Evolutionary conservation across 2,888 invertebrate species (phyloP), one percentile per base, ranked within the genome.

Genomic region (Coenonympha arcania): DNA sequence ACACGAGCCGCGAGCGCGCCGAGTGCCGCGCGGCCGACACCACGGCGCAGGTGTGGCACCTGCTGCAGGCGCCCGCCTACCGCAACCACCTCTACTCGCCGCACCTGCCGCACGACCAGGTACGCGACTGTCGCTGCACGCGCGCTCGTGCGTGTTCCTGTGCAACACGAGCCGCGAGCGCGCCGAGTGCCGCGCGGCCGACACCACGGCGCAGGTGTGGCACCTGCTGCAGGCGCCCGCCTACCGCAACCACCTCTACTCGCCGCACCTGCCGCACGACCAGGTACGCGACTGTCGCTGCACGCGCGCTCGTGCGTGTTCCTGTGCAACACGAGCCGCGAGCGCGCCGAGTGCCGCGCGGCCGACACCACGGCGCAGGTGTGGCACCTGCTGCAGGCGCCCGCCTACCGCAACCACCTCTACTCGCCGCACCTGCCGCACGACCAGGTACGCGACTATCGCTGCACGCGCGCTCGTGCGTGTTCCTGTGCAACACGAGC

Each of bases 191-290:
- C 89, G 91, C 48, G 89, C 91, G 53, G 80, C 86, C 43, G 92
- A 91, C 55, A 91, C 93, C 54, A 91, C 93, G 3, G 93, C 94
- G 72, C 93, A 94, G 13, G 93, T 97, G 48, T 98, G 98, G 98
- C 91, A 91, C 51, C 92, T 96, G 74, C 87, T 98, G 56, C 90
- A 90, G 53, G 90, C 91, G 51, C 89, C 90, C 26, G 90, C 91
- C 62, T 97, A 96, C 79, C 88, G 90, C 65, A 98, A 98, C 89
- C 94, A 95, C 65, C 88, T 97, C 24, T 98, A 95, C 4, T 72
- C 40, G 18, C 34, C 16, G 19, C 40, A 40, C 24, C 26, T 30
- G 9, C 42, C 19, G 64, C 66, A 61, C 8, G 75, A 76, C 20
- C 76, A 76, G 71, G 78, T 76, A n/a, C n/a, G n/a, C n/a, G n/a